Percentiles rank a stretch among this genome's conserved stretches.
phyloP scores from a whole-genome alignment of 2,888 invertebrate genomes.

The Synanthedon tipuliformis region DNA sequence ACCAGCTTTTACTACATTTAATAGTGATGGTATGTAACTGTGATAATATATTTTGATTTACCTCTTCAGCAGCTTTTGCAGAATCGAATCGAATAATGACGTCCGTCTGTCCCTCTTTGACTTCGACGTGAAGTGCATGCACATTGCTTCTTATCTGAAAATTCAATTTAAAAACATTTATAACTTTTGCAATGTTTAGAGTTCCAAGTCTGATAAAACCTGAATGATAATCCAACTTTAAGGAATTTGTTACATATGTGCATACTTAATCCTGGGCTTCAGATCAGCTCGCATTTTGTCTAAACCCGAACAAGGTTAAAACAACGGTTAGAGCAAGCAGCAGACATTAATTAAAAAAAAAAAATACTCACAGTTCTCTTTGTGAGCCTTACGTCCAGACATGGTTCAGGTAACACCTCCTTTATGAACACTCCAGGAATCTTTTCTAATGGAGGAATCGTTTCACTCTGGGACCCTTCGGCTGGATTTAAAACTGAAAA shows the following conservation, averaged over 20 bases:
- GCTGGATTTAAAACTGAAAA: constrained; percentile 20
- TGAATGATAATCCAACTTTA: too few species aligned
- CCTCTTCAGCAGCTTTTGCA: constrained; percentile 56
- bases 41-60: constrained; percentile 9
- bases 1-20: too few species aligned
- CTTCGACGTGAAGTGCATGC: constrained; percentile 83
- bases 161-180: not conserved
- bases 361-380: constrained; percentile 68
- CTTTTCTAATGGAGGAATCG: constrained; percentile 27
- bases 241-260: too few species aligned
- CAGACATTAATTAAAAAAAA: too few species aligned
- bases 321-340: too few species aligned
- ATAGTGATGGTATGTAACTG: too few species aligned
- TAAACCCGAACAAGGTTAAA: too few species aligned
- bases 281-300: too few species aligned
- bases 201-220: too few species aligned
- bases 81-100: constrained; percentile 76
- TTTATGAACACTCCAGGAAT: constrained; percentile 75
- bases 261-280: too few species aligned
- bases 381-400: constrained; percentile 74
- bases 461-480: constrained; percentile 20
- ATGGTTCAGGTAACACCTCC: constrained; percentile 74
- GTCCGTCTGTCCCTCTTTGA: constrained; percentile 76
- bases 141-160: constrained; percentile 71
- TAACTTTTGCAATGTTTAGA: too few species aligned